phyloP scores from a whole-genome alignment of 1,140 invertebrate genomes.

The Orchestia grillus region DNA sequence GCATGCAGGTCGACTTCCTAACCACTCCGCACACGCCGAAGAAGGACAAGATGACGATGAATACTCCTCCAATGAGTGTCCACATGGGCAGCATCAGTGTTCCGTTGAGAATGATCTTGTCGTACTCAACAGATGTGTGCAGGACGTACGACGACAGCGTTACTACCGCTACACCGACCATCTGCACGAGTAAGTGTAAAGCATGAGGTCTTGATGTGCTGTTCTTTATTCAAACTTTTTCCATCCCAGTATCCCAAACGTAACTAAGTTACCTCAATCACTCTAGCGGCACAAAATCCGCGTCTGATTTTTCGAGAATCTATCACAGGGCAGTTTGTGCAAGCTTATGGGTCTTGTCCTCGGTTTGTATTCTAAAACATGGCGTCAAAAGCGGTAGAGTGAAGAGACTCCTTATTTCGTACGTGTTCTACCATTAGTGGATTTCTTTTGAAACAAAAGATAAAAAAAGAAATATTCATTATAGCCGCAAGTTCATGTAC shows the following conservation, averaged over 20 bases:
- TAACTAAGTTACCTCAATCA: background rate
- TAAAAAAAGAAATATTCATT: too few relatives aligned
- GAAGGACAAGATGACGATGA: slow-evolving; percentile 19
- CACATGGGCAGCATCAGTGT: slow-evolving; percentile 33
- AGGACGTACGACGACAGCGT: slow-evolving; percentile 14
- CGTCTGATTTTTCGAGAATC: background rate
- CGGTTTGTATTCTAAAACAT: too few relatives aligned
- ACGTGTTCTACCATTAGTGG: too few relatives aligned
- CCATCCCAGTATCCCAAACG: background rate
- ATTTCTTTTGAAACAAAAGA: too few relatives aligned
- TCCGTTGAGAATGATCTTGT: background rate
- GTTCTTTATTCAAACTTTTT: background rate
- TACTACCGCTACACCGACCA: slow-evolving; percentile 3
- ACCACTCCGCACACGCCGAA: background rate
- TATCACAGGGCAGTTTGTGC: too few relatives aligned
- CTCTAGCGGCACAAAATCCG: background rate
- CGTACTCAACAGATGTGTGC: background rate
- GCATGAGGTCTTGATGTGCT: background rate
- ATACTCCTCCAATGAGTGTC: slow-evolving; percentile 25
- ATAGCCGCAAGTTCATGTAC: too few relatives aligned
- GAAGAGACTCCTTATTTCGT: too few relatives aligned
- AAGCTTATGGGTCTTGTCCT: too few relatives aligned
- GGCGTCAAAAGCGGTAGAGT: too few relatives aligned
- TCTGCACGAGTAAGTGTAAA: background rate
- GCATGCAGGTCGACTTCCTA: slow-evolving; percentile 11